A percentile compares a stretch with the other conserved stretches of the same genome.
Evolutionary conservation across 2,888 invertebrate genomes (phyloP).

Genomic region (Maniola hyperantus): DNA sequence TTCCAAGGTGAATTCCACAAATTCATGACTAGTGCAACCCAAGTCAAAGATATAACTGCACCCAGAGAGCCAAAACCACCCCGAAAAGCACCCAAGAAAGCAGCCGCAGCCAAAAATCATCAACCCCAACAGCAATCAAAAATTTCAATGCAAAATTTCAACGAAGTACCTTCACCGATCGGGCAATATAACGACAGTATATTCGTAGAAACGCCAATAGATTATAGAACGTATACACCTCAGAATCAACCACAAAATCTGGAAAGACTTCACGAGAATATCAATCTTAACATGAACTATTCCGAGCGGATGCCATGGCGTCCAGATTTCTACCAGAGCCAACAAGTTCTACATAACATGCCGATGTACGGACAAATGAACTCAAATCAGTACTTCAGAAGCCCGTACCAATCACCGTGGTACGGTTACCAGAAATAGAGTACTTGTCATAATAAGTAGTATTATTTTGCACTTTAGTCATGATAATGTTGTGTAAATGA

Average conservation of each 20-base stretch:
- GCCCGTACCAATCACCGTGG: conserved; percentile 70
- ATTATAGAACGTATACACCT: conserved; percentile 54
- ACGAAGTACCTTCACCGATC: conserved; percentile 56
- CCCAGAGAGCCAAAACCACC: conserved; percentile 24
- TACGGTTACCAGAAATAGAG: conserved; percentile 61
- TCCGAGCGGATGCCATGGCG: conserved; percentile 53
- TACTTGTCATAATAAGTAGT: conserved; percentile 30
- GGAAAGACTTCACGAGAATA: conserved; percentile 38
- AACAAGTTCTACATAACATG: conserved; percentile 45
- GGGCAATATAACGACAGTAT: conserved; percentile 74
- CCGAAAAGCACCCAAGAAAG: conserved; percentile 41
- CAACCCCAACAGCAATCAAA: neutral
- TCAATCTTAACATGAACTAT: conserved; percentile 22
- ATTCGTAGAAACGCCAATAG: conserved; percentile 61
- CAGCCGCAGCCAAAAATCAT: conserved; percentile 20
- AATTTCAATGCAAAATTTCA: conserved; percentile 32
- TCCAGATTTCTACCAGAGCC: conserved; percentile 50
- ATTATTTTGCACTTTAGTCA: conserved; percentile 29
- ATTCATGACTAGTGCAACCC: conserved; percentile 55
- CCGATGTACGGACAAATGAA: conserved; percentile 56
- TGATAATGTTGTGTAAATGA: conserved; percentile 28
- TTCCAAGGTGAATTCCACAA: conserved; percentile 72
- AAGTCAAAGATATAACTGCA: conserved; percentile 5
- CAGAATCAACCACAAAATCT: conserved; percentile 33
- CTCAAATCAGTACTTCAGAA: conserved; percentile 60